A percentile compares a stretch with the other conserved stretches of the same genome.
Conservation (phyloP, 2,797 vertebrate genomes). For the Staurois parvus region DNA sequence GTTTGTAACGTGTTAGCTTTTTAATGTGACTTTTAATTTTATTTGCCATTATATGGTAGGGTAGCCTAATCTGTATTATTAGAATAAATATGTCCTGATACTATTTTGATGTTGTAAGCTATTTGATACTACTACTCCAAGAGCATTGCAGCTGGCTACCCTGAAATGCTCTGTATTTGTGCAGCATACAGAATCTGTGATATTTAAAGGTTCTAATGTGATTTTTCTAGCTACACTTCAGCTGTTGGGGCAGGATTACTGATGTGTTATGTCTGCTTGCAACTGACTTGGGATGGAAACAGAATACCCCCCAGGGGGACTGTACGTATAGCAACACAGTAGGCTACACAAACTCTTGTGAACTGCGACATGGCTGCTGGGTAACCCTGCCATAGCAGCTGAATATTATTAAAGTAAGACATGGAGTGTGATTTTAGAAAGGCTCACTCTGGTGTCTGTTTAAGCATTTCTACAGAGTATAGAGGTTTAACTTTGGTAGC, state of each 20-base stretch:
- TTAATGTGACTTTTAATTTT: neutral
- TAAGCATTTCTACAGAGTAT: neutral
- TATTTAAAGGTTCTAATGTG: neutral
- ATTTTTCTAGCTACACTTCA: constrained; percentile 11
- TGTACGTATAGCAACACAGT: constrained; percentile 20
- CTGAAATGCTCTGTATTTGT: neutral
- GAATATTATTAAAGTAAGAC: neutral
- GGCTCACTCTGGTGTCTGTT: neutral
- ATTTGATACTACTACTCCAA: neutral
- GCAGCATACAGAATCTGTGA: neutral
- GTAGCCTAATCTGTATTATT: neutral
- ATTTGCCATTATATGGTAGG: neutral
- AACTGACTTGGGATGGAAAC: constrained; percentile 25
- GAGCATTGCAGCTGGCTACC: neutral
- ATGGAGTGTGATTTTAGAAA: neutral
- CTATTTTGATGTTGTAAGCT: too few relatives aligned
- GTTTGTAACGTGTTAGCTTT: neutral
- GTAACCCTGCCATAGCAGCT: constrained; percentile 16
- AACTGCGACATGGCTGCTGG: constrained; percentile 23
- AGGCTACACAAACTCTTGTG: constrained; percentile 17
- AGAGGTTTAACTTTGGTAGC: neutral
- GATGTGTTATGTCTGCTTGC: constrained; percentile 27
- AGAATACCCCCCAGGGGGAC: constrained; percentile 14
- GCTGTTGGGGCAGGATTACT: constrained; percentile 24
- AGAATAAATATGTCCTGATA: neutral